Base-by-base conservation (phyloP, 2,113 vertebrate species). In the Boleophthalmus pectinirostris region DNA sequence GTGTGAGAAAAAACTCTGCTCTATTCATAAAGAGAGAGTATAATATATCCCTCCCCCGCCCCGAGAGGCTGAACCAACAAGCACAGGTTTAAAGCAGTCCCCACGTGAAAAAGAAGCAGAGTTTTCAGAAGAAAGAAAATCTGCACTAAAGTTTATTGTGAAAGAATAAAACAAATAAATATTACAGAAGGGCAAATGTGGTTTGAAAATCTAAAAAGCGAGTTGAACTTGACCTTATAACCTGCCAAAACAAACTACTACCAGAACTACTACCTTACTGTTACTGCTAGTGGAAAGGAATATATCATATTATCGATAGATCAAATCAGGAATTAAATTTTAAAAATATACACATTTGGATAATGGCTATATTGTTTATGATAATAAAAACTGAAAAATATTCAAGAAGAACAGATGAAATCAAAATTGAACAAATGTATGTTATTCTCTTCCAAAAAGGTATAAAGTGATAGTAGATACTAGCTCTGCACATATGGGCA, bases 1-100 rank as follows among this genome's bases (percentile, higher is more conserved):
- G 87, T 89, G 88, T 81, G 83, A 86, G 83, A 87, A 89, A 92
- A 92, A 90, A 83, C 69, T 66, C 66, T 6, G 54, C 65, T 35
- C 92, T 93, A 91, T 93, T 93, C 91, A 93, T 85, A 85, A 76
- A 79, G 75, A 71, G 43, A 23, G 60, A 81, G 89, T 81, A 86
- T 91, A 90, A 79, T 81, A 84, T 86, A 82, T 77, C 77, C 81
- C 75, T 61, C 78, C 73, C 68, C 64, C 77, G 33, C 67, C 57
- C 79, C 82, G 51, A 83, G 81, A 74, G 60, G 47, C 72, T 68
- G 63, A 77, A 85, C 74, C 58, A 60, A 77, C 29, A 77, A 51
- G 35, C 29, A 77, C 33, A 49, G 71, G 74, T 87, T 89, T 85
- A 73, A 85, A 85, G 68, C 66, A 74, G 51, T 45, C 46, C 76